A percentile compares a stretch with the other conserved stretches of the same genome.
Conservation (phyloP, 1,140 invertebrate species). For the Mactra quadrangularis region DNA sequence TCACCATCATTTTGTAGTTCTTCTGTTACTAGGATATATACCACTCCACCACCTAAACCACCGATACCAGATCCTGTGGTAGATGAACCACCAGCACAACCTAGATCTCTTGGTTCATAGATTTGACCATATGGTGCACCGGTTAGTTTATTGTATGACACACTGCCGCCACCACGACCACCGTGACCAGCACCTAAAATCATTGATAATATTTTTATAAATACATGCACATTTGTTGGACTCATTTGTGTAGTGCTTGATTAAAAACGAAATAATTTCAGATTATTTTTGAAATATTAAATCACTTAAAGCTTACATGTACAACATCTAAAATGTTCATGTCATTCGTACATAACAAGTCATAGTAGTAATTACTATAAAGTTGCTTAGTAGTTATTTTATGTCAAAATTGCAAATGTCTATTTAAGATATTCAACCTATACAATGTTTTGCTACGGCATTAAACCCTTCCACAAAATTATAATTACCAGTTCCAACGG, state of each 20-base stretch:
- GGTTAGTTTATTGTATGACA: slow-evolving; percentile 51
- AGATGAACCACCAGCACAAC: slow-evolving; percentile 66
- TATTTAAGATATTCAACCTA: no score
- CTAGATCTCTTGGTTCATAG: slow-evolving; percentile 69
- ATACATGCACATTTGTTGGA: background rate
- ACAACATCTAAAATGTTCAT: no score
- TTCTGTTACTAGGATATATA: slow-evolving; percentile 66
- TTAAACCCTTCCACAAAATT: no score
- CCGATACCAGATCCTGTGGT: slow-evolving; percentile 20
- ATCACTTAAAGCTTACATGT: background rate
- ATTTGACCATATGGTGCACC: slow-evolving; percentile 68
- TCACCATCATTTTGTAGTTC: slow-evolving; percentile 73
- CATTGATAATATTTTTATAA: background rate
- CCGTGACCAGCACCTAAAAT: slow-evolving; percentile 76
- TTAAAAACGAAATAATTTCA: background rate
- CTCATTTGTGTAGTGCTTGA: background rate
- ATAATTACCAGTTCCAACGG: slow-evolving; percentile 46
- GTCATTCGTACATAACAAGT: no score
- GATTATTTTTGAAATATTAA: background rate
- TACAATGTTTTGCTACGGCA: no score
- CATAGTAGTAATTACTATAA: no score
- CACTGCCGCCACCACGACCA: slow-evolving; percentile 74
- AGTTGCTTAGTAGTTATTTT: no score
- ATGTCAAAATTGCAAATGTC: no score
- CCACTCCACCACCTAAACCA: slow-evolving; percentile 69